phyloP scores from a whole-genome alignment of 1,140 invertebrate genomes.

The Zaprionus davidi region DNA sequence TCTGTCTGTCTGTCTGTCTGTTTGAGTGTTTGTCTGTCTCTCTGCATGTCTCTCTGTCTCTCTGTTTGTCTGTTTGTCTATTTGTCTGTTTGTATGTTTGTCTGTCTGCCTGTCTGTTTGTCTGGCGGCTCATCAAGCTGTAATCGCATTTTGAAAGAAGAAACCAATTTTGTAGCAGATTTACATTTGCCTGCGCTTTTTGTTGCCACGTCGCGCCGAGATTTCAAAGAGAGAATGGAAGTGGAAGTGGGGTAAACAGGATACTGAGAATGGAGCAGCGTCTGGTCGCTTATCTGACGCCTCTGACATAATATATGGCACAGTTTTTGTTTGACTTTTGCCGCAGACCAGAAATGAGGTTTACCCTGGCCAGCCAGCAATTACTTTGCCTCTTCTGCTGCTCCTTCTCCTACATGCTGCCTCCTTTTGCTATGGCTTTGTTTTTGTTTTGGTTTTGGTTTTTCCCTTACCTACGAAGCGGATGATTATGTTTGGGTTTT shows the following conservation, averaged over 20 bases:
- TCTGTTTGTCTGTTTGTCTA: neutral
- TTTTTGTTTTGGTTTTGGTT: slow-evolving; percentile 9
- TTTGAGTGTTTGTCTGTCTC: neutral
- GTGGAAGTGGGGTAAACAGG: too few relatives aligned
- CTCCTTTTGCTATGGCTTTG: neutral
- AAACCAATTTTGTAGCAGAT: slow-evolving; percentile 76
- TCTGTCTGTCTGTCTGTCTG: neutral
- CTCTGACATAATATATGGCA: slow-evolving; percentile 77
- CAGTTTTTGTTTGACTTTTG: slow-evolving; percentile 68
- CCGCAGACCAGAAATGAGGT: slow-evolving; percentile 55
- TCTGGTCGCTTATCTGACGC: slow-evolving; percentile 73
- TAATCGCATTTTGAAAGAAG: slow-evolving; percentile 69
- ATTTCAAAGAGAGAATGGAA: neutral
- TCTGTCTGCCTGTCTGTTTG: neutral
- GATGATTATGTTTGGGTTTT: slow-evolving; percentile 48
- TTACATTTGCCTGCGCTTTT: slow-evolving; percentile 65
- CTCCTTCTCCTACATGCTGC: neutral
- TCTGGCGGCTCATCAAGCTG: slow-evolving; percentile 68
- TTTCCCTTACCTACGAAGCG: slow-evolving; percentile 43
- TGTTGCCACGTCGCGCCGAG: slow-evolving; percentile 13
- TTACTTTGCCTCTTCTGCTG: slow-evolving; percentile 41
- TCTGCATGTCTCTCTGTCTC: neutral
- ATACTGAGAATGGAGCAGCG: neutral
- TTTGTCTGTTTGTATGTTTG: neutral
- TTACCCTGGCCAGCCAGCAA: slow-evolving; percentile 51